Evolutionary conservation across 2,113 vertebrate species (phyloP).

Genomic region (Choloepus hoffmanni): DNA sequence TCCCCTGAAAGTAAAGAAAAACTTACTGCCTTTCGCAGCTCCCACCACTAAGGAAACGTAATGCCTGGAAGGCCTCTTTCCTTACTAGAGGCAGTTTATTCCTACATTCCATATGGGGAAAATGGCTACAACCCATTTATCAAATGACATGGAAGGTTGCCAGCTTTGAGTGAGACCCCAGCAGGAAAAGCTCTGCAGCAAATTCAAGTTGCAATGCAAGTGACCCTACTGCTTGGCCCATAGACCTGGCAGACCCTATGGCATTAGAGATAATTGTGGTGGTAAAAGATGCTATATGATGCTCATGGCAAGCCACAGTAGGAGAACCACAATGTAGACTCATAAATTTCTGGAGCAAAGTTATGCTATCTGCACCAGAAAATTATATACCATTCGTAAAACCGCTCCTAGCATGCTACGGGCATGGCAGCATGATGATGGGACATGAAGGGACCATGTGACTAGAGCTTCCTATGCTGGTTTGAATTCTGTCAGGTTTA

Average conservation of each 20-base stretch:
- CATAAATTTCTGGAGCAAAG: background rate
- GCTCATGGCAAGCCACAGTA: background rate
- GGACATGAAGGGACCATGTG: background rate
- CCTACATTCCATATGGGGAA: background rate
- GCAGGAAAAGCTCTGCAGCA: background rate
- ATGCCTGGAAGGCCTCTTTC: background rate
- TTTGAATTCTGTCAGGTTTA: background rate
- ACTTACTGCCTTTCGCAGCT: background rate
- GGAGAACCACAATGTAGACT: background rate
- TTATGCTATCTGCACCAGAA: background rate
- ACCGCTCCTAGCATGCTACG: background rate
- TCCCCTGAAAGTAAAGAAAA: background rate
- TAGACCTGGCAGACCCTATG: background rate
- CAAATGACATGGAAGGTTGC: background rate
- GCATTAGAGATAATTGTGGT: background rate
- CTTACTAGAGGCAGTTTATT: background rate
- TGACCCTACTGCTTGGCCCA: background rate
- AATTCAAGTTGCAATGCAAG: background rate
- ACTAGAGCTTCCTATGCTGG: background rate
- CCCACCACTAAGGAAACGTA: background rate
- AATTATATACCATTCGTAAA: conserved; percentile 1
- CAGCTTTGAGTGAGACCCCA: background rate
- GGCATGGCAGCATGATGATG: background rate
- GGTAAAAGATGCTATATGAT: background rate
- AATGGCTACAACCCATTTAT: conserved; percentile 9